Percentiles rank a stretch among this genome's conserved stretches.
Evolutionary conservation across 2,888 invertebrate genomes (phyloP).

Genomic region (Phaonia tiefii): DNA sequence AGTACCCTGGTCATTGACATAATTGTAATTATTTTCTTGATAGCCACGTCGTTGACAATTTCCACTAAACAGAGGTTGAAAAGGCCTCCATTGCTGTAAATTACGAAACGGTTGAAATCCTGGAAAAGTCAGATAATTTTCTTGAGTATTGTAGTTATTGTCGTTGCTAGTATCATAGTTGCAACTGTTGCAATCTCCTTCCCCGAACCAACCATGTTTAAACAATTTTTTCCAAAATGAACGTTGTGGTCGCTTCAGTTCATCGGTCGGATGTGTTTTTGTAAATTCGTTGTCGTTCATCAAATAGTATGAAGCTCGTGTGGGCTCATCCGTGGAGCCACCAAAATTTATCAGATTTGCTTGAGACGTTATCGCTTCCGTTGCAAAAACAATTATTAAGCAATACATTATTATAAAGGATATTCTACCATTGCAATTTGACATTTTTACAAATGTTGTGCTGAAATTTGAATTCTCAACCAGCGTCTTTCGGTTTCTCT

Average conservation of each 20-base stretch:
- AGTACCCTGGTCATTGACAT: constrained; percentile 2
- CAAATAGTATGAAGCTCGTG: constrained; percentile 56
- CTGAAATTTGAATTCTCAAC: not conserved
- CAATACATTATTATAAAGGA: not conserved
- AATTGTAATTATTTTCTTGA: constrained; percentile 21
- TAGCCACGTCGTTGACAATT: constrained; percentile 16
- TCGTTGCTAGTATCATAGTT: constrained; percentile 40
- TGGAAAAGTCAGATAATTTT: not conserved
- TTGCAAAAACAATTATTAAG: not conserved
- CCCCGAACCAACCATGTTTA: constrained; percentile 41
- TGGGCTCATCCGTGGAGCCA: constrained; percentile 39
- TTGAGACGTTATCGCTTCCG: not conserved
- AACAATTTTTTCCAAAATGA: constrained; percentile 63
- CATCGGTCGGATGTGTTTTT: constrained; percentile 53
- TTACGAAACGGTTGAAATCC: constrained; percentile 40
- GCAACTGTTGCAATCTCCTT: constrained; percentile 34
- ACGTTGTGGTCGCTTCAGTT: constrained; percentile 59
- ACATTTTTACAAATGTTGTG: not conserved
- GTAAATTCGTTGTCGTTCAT: constrained; percentile 47
- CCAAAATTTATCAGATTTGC: constrained; percentile 58
- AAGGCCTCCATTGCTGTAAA: constrained; percentile 29
- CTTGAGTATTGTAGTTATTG: constrained; percentile 11
- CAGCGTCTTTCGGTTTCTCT: not conserved
- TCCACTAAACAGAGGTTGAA: constrained; percentile 48
- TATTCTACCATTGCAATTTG: not conserved